Conservation (phyloP, 2,888 invertebrate genomes). For the Deilephila elpenor region DNA sequence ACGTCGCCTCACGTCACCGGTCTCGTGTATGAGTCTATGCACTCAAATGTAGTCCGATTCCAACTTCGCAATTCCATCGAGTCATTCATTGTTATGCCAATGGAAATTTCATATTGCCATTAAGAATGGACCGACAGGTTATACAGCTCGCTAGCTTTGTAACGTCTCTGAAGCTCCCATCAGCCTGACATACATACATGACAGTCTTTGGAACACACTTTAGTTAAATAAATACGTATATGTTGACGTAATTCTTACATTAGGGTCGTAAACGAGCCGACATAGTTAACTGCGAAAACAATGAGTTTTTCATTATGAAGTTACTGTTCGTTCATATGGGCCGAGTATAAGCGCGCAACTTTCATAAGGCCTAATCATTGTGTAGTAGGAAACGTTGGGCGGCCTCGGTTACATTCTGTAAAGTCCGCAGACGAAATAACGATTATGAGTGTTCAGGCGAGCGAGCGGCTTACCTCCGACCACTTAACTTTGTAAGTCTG, state of each 20-base stretch:
- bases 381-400: constrained; percentile 52
- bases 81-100: constrained; percentile 38
- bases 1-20: constrained; percentile 48
- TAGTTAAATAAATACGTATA: too few relatives aligned
- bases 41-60: constrained; percentile 60
- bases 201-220: too few relatives aligned
- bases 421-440: constrained; percentile 83
- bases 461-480: constrained; percentile 69
- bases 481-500: constrained; percentile 82
- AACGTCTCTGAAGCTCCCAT: not conserved
- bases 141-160: not conserved
- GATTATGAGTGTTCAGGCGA: constrained; percentile 72
- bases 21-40: constrained; percentile 54
- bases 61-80: constrained; percentile 59
- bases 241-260: not conserved
- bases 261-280: not conserved
- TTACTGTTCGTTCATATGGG: constrained; percentile 41
- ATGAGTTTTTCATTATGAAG: constrained; percentile 27
- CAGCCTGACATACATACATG: too few relatives aligned
- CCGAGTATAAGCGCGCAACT: constrained; percentile 21
- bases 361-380: constrained; percentile 49
- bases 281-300: constrained; percentile 27
- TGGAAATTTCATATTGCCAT: constrained; percentile 37
- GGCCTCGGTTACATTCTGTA: constrained; percentile 72
- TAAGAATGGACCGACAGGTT: not conserved